A percentile compares a stretch with the other conserved stretches of the same genome.
phyloP scores from a whole-genome alignment of 2,797 vertebrate species.

The Manis pentadactyla region DNA sequence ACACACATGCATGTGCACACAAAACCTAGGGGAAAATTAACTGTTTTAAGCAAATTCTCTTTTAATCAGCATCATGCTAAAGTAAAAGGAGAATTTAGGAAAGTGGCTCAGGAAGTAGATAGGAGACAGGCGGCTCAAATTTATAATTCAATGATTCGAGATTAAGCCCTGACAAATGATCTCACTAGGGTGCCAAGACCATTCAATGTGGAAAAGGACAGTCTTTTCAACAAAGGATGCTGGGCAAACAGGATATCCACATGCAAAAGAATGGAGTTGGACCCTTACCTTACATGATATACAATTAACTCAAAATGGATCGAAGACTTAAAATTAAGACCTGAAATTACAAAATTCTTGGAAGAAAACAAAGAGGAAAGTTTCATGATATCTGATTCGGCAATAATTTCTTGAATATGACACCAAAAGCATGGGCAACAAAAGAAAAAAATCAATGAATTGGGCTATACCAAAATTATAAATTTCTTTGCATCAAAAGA shows the following conservation, averaged over 20 bases:
- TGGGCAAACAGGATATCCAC: not conserved
- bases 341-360: not conserved
- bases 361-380: not conserved
- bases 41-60: not conserved
- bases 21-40: not conserved
- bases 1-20: not conserved
- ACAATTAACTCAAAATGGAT: not conserved
- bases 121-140: not conserved
- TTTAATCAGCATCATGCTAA: not conserved
- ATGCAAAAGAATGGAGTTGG: not conserved
- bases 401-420: not conserved
- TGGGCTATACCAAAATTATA: not conserved
- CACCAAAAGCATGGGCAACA: not conserved
- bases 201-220: not conserved
- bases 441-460: not conserved
- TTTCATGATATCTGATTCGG: not conserved
- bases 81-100: not conserved
- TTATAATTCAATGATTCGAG: not conserved
- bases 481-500: not conserved
- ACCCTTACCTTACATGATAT: not conserved
- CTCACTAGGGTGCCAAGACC: not conserved
- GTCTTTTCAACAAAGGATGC: not conserved
- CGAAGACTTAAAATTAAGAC: not conserved
- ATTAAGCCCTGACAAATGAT: not conserved
- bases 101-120: not conserved